Evolutionary conservation across 2,113 vertebrate species (phyloP).

Genomic region (Pteruthius melanotis): DNA sequence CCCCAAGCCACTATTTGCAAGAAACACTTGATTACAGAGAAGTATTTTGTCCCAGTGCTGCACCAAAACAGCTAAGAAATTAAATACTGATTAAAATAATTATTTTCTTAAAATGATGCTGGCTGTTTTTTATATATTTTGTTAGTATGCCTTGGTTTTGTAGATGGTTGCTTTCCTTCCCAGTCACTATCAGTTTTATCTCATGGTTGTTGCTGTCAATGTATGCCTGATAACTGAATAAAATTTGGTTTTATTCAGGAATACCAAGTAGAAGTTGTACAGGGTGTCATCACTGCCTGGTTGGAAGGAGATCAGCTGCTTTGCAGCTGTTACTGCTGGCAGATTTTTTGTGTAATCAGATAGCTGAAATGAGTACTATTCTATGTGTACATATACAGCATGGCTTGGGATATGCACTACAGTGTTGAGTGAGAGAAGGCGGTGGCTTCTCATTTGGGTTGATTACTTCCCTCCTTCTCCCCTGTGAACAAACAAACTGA

Average conservation of each 20-base stretch:
- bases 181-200: not conserved
- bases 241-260: not conserved
- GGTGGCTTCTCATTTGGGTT: not conserved
- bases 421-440: not conserved
- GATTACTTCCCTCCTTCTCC: not conserved
- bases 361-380: constrained; percentile 38
- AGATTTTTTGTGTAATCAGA: constrained; percentile 45
- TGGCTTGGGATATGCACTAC: not conserved
- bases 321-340: constrained; percentile 48
- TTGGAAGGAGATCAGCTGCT: constrained; percentile 31
- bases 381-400: not conserved
- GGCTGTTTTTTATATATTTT: not conserved
- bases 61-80: not conserved
- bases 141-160: not conserved
- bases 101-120: not conserved
- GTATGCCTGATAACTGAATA: not conserved
- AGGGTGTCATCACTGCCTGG: not conserved
- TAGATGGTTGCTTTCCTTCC: not conserved
- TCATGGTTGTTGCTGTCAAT: not conserved
- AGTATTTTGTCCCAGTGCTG: not conserved
- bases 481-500: not conserved
- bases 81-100: not conserved
- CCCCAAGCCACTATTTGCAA: not conserved
- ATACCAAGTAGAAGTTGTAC: not conserved
- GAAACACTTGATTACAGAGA: not conserved